Percentiles rank a stretch among this genome's conserved stretches.
Conservation (phyloP, 2,888 invertebrate genomes). For the Xestobium rufovillosum region DNA sequence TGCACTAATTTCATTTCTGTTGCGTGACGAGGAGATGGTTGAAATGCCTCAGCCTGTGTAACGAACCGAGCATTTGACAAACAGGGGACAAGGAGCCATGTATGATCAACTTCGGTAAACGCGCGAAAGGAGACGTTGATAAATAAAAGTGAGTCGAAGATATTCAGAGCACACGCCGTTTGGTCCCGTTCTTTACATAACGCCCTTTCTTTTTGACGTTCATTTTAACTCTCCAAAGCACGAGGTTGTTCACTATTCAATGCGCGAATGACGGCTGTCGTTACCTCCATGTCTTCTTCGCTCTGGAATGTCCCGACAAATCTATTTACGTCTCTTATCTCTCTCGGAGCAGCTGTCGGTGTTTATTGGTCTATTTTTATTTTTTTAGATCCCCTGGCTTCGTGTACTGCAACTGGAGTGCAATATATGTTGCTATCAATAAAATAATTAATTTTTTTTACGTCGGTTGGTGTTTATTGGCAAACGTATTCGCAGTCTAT, state of each 20-base stretch:
- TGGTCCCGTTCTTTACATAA: constrained; percentile 25
- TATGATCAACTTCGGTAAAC: not conserved
- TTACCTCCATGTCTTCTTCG: constrained; percentile 16
- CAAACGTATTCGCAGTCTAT: no score
- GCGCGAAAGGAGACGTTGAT: constrained; percentile 2
- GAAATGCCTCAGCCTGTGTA: constrained; percentile 1
- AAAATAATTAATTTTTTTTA: no score
- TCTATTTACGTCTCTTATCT: no score
- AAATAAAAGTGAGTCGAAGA: constrained; percentile 24
- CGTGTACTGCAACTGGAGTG: no score
- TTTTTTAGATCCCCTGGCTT: no score
- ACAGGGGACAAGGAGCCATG: not conserved
- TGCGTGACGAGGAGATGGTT: no score
- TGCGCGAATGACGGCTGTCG: constrained; percentile 15
- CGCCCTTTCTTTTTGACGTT: constrained; percentile 2
- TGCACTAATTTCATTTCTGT: no score
- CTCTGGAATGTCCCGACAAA: no score
- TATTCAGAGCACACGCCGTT: constrained; percentile 29
- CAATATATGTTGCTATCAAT: no score
- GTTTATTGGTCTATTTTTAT: no score
- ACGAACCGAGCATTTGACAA: constrained; percentile 3
- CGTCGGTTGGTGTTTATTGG: no score
- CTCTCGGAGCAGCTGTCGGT: no score
- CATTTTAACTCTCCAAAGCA: not conserved
- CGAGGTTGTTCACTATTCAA: constrained; percentile 1